These are phyloP conservation scores for Zoanthus sociatus DNA, from an alignment of 92 coral and sea anemone species.

Conservation along the genomic window DNA sequence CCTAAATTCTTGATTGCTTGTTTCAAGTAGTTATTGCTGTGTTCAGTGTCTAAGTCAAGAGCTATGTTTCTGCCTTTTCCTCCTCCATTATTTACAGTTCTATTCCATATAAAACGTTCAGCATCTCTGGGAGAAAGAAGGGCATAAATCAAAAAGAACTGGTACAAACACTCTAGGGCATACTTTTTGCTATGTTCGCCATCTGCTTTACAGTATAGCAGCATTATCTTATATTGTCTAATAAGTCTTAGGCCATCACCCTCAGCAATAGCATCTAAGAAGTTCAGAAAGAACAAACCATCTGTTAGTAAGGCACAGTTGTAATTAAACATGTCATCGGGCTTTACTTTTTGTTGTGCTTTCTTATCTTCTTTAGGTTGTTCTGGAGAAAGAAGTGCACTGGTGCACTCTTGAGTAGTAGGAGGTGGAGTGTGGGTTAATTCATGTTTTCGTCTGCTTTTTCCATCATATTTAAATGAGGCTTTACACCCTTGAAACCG, in stretches of 20 bases:
- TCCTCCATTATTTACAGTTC: constrained; percentile 52
- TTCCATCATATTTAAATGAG: constrained; percentile 48
- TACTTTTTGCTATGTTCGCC: constrained; percentile 43
- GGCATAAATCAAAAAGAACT: constrained; percentile 37
- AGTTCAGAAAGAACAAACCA: constrained; percentile 33
- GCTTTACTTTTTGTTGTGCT: not conserved
- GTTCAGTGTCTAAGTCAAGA: constrained; percentile 46
- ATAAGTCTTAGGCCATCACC: constrained; percentile 11
- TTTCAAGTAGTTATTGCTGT: constrained; percentile 48
- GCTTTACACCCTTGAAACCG: constrained; percentile 25
- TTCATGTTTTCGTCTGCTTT: constrained; percentile 41
- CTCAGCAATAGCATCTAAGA: constrained; percentile 23
- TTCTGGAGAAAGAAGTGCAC: not conserved
- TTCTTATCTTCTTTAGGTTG: not conserved
- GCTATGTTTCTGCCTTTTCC: constrained; percentile 33
- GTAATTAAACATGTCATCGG: constrained; percentile 28
- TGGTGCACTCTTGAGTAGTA: not conserved
- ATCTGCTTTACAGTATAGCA: not conserved
- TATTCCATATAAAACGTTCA: constrained; percentile 50
- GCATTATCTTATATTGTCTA: not conserved
- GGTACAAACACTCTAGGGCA: constrained; percentile 58
- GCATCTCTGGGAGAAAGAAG: constrained; percentile 58
- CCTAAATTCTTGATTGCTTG: constrained; percentile 54
- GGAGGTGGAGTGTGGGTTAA: constrained; percentile 21
- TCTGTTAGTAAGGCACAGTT: constrained; percentile 25